phyloP scores from a whole-genome alignment of 2,888 invertebrate species.

The Diabrotica balteata region DNA sequence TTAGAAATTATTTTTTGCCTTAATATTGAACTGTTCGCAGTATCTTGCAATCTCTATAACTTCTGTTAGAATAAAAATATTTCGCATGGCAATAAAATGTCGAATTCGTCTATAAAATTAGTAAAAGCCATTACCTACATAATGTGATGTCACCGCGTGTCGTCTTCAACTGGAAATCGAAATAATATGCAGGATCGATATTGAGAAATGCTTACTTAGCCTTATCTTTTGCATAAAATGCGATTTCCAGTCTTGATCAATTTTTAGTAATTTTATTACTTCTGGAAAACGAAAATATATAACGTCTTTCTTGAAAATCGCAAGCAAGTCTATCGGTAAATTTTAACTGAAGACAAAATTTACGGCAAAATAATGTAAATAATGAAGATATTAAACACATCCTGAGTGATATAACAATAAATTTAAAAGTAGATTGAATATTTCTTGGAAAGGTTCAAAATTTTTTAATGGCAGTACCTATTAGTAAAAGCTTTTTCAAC shows the following conservation, averaged over 20 bases:
- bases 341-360: too few species aligned
- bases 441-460: too few species aligned
- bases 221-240: constrained; percentile 15
- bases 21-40: too few species aligned
- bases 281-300: neutral
- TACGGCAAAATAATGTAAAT: too few species aligned
- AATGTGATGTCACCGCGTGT: constrained; percentile 26
- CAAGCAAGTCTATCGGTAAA: too few species aligned
- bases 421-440: too few species aligned
- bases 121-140: constrained; percentile 18
- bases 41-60: neutral
- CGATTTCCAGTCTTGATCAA: constrained; percentile 9
- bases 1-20: too few species aligned
- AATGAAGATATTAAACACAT: too few species aligned
- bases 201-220: constrained; percentile 7
- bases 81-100: constrained; percentile 11
- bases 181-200: constrained; percentile 25
- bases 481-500: too few species aligned
- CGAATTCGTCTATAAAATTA: constrained; percentile 26
- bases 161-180: constrained; percentile 22
- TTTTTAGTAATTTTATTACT: constrained; percentile 7
- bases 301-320: too few species aligned
- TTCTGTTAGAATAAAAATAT: constrained; percentile 9
- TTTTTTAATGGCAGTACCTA: too few species aligned
- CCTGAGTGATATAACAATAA: too few species aligned